phyloP scores from a whole-genome alignment of 2,113 vertebrate species.

The human (Homo sapiens) region GRCh38 chrX:132558501-132559000 shows the following conservation, averaged over 20 bases:
- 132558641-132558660: conserved; percentile 19
- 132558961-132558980: background rate
- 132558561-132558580: background rate
- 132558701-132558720: background rate
- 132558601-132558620: background rate
- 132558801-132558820: background rate
- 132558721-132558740: background rate
- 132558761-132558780: background rate
- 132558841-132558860: background rate
- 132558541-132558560: background rate
- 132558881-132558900: background rate
- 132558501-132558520: background rate
- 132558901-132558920: background rate
- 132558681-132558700: background rate
- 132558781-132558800: background rate
- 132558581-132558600: background rate
- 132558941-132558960: background rate
- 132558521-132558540: background rate
- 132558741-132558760: background rate
- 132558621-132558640: background rate
- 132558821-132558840: background rate
- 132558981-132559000: background rate
- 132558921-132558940: background rate
- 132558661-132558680: background rate
- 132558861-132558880: background rate